Base-by-base conservation (phyloP, 2,888 invertebrate species). In the Chymomyza fuscimana region DNA sequence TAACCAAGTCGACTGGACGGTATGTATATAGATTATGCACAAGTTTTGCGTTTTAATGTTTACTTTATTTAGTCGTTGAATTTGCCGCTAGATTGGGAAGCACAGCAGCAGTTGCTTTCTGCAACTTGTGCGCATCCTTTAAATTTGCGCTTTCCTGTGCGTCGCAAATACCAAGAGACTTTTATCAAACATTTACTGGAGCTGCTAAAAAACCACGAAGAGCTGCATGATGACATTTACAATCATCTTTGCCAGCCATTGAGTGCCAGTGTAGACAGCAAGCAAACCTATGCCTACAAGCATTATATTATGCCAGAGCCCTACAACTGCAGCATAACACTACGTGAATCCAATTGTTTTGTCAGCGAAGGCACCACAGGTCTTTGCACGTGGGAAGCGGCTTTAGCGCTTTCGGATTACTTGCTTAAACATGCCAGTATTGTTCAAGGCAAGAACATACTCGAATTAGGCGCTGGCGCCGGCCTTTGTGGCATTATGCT, bases 361-460 rank as follows among this genome's bases (percentile, higher is more conserved):
- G 95, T 96, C 77, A 93, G 95, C 0, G 93, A 95, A 90, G 96
- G 96, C 36, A 96, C 96, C 22, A 97, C 96, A 16, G 96, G 96
- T 32, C 92, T 96, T 79, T 94, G 94, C 79, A 95, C 94, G 81
- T 96, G 96, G 96, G 95, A 96, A 94, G 96, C 96, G 51, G 94
- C 95, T 0, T 84, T 95, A 65, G 94, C 94, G 65, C 90, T 97
- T 64, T 93, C 95, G 46, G 95, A 96, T 89, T 97, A 95, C 95
- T 93, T 94, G 54, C 77, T 95, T 10, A 89, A 92, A 67, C 94
- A 96, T 85, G 90, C 91, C 1, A 78, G 92, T 9, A 60, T 91
- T 29, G 92, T 96, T 58, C 65, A 82, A 6, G 90, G 92, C 10
- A 95, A 95, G 91, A 92, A 90, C 59, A 87, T 96, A 5, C 82